Conservation (phyloP, 2,113 vertebrate species). For the Ciconia boyciana region DNA sequence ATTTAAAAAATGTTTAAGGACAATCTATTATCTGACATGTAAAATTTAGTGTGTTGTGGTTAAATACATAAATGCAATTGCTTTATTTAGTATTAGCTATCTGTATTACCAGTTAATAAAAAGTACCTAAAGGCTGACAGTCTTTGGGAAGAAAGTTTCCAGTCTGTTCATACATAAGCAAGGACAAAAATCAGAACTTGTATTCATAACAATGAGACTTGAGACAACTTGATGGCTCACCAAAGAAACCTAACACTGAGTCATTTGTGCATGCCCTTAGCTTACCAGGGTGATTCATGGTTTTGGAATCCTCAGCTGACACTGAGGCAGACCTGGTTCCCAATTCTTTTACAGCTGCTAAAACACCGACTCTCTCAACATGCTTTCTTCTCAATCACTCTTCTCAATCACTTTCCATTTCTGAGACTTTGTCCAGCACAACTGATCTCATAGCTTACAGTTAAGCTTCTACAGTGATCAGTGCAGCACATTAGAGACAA, state of each 20-base stretch:
- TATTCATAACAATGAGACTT: not conserved
- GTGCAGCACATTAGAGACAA: not conserved
- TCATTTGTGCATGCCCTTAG: not conserved
- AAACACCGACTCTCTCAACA: not conserved
- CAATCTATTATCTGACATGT: not conserved
- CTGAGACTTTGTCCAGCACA: not conserved
- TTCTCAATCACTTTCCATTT: not conserved
- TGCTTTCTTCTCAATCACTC: not conserved
- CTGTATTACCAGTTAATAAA: not conserved
- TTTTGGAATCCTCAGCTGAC: not conserved
- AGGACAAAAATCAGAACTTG: not conserved
- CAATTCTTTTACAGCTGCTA: not conserved
- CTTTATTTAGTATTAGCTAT: not conserved
- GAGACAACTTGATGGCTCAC: not conserved
- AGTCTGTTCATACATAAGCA: not conserved
- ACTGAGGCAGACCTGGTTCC: not conserved
- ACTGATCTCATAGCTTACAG: not conserved
- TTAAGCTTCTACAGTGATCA: not conserved
- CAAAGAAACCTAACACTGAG: not conserved
- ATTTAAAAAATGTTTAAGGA: not conserved
- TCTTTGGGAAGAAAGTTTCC: not conserved
- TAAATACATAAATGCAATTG: not conserved
- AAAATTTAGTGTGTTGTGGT: not conserved
- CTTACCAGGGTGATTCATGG: not conserved
- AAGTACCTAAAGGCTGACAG: not conserved